phyloP scores from a whole-genome alignment of 2,113 vertebrate species.

The Craseonycteris thonglongyai region DNA sequence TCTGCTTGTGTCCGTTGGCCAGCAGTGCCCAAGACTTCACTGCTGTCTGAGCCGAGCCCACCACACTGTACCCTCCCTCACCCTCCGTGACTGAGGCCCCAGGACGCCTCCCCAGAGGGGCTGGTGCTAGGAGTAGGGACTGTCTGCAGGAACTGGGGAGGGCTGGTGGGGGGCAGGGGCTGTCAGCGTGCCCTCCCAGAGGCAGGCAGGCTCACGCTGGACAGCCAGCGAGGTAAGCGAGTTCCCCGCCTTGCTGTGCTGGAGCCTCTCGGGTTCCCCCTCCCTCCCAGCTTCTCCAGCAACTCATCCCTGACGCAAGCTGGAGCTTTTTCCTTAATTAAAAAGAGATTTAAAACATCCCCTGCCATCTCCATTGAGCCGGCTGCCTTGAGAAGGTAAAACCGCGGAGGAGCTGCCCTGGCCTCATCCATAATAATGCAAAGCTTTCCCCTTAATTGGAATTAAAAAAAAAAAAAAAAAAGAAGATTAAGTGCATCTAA shows the following conservation, averaged over 20 bases:
- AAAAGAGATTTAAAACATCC: conserved; percentile 82
- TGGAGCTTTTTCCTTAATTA: conserved; percentile 81
- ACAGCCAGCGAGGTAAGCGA: too few relatives aligned
- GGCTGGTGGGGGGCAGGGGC: not conserved
- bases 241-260: not conserved
- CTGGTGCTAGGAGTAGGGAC: not conserved
- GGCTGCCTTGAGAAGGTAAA: conserved; percentile 66
- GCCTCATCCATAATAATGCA: not conserved
- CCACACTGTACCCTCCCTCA: not conserved
- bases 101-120: not conserved
- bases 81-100: not conserved
- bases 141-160: not conserved
- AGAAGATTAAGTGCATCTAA: conserved; percentile 5
- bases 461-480: conserved; percentile 26
- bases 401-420: not conserved
- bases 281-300: rapidly evolving
- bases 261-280: not conserved
- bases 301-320: conserved; percentile 58
- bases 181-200: not conserved
- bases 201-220: not conserved
- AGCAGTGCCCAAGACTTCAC: not conserved
- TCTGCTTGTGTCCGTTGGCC: not conserved
- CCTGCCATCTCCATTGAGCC: conserved; percentile 59
- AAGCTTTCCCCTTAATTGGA: conserved; percentile 54
- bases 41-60: not conserved